Evolutionary conservation across 2,797 vertebrate genomes (phyloP).

Genomic region (Nyctalus aviator): DNA sequence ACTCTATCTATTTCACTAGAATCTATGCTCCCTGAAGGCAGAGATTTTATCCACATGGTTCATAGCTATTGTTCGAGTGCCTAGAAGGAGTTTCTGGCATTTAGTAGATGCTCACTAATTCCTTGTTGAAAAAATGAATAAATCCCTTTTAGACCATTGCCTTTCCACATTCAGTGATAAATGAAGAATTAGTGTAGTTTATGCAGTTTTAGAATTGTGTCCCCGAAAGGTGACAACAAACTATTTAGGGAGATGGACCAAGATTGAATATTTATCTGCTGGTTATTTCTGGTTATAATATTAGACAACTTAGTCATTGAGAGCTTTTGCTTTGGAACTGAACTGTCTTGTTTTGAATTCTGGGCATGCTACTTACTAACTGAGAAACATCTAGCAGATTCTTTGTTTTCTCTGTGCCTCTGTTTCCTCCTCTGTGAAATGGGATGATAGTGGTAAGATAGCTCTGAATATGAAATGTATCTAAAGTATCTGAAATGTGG

Average conservation of each 20-base stretch:
- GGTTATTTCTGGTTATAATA: not conserved
- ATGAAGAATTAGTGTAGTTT: not conserved
- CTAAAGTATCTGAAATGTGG: not conserved
- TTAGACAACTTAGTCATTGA: not conserved
- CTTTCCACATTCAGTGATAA: conserved; percentile 1
- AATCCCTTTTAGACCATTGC: not conserved
- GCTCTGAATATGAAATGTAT: not conserved
- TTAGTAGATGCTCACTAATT: conserved; percentile 5
- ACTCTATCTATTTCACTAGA: not conserved
- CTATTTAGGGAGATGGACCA: not conserved
- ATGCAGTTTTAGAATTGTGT: not conserved
- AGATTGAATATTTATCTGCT: not conserved
- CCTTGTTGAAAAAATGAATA: not conserved
- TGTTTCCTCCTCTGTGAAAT: conserved; percentile 31
- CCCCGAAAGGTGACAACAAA: not conserved
- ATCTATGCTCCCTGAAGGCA: not conserved
- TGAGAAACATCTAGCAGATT: conserved; percentile 8
- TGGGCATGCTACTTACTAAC: not conserved
- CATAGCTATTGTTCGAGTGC: not conserved
- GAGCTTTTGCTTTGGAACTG: not conserved
- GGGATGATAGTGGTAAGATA: not conserved
- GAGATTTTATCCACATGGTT: not conserved
- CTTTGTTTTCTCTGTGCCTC: not conserved
- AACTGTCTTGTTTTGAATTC: not conserved
- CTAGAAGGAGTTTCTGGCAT: not conserved